Evolutionary conservation across 2,797 vertebrate species (phyloP).

Genomic region (Cynopterus sphinx): DNA sequence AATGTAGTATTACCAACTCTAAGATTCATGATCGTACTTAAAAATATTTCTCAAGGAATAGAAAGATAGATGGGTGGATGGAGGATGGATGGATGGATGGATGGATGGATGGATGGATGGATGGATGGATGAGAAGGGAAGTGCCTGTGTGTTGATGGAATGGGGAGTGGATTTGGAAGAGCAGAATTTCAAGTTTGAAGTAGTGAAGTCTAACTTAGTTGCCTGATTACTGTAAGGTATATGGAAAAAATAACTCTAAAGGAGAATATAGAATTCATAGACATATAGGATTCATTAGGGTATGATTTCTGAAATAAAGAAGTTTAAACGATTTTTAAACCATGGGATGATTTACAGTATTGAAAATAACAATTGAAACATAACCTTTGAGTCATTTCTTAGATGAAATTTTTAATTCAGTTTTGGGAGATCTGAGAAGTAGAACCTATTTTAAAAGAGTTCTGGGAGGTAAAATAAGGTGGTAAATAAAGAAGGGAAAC

Average conservation of each 20-base stretch:
- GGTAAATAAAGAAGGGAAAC: neutral
- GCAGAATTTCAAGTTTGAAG: neutral
- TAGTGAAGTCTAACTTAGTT: neutral
- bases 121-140: neutral
- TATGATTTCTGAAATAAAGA: neutral
- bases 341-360: neutral
- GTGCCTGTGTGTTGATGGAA: neutral
- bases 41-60: neutral
- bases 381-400: conserved; percentile 26
- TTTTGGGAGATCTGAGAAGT: conserved; percentile 8
- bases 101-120: neutral
- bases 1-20: neutral
- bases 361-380: conserved; percentile 11
- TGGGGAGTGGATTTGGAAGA: neutral
- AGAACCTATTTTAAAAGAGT: conserved; percentile 41
- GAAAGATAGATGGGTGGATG: neutral
- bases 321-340: neutral
- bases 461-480: conserved; percentile 32
- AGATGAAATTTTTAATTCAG: conserved; percentile 30
- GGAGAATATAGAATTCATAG: neutral
- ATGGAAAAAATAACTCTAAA: neutral
- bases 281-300: neutral
- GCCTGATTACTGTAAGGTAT: neutral
- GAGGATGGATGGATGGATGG: no score
- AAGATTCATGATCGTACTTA: neutral